Base-by-base conservation (phyloP, 2,797 vertebrate species). In the Falco biarmicus region DNA sequence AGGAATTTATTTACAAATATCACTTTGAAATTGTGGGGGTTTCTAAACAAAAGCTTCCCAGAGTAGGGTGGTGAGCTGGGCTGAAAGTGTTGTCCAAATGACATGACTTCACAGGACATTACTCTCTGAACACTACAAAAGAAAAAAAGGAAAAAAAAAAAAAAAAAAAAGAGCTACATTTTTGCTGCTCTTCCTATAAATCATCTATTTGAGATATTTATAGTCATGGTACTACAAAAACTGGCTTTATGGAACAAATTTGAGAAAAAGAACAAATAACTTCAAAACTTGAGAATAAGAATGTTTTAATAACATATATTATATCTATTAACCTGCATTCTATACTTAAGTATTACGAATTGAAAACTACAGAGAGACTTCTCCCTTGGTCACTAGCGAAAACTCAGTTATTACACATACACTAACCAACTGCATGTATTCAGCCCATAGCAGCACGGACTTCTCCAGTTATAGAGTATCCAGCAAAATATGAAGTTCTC, bases 361-460 rank as follows among this genome's bases (percentile, higher is more conserved):
- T 4, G 34, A 82, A 63, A 41, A 48, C 63, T n/a, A 57, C 25
- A 64, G 17, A 29, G 20, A 77, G 5, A 56, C 28, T 84, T 78
- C 41, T 61, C 21, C 26, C 12, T 0, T 0, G 1, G 24, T 31
- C 56, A 17, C 29, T n/a, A 13, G 5, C 0, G 37, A 1, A 32
- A 77, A 87, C 26, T 84, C 34, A 56, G 8, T 13, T 48, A 39
- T 48, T 37, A 13, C 24, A 22, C 60, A 17, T 8, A 13, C 12
- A 10, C 59, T 54, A 32, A 78, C 25, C 28, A 64, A 20, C 64
- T 17, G 19, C 0, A 14, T 5, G 3, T 25, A 24, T 45, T 64
- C 69, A 68, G 65, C 22, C 64, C 50, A 5, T 51, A 80, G 73
- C 56, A 77, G 37, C 54, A 31, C 1, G 50, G 60, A 32, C 32